phyloP scores from a whole-genome alignment of 30 jellyfish, hydroid and myxozoan species.

The Cassiopea andromeda region DNA sequence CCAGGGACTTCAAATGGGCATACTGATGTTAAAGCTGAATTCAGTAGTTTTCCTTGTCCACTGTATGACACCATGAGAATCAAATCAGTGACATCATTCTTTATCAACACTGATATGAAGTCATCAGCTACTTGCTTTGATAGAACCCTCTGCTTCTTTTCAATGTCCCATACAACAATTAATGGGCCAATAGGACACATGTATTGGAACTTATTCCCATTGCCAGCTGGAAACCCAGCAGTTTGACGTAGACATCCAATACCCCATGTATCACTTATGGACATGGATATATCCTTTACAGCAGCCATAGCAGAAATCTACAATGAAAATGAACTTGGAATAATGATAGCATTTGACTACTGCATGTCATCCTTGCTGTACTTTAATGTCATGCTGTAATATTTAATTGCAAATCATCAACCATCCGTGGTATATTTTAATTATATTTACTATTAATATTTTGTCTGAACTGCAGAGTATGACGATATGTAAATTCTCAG shows the following conservation, averaged over 20 bases:
- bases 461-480: no score
- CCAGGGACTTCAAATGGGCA: constrained; percentile 68
- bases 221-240: constrained; percentile 84
- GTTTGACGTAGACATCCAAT: constrained; percentile 80
- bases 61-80: constrained; percentile 61
- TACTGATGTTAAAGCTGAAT: constrained; percentile 1
- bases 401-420: no score
- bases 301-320: not conserved
- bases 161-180: constrained; percentile 82
- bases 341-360: no score
- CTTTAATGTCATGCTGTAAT: no score
- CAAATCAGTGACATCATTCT: constrained; percentile 4
- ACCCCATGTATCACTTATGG: constrained; percentile 75
- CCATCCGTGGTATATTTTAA: no score
- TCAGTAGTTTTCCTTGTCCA: constrained; percentile 77
- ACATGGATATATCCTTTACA: not conserved
- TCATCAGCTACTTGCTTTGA: constrained; percentile 64
- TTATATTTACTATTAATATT: no score
- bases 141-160: constrained; percentile 21
- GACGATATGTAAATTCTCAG: no score
- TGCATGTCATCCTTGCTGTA: no score
- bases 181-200: constrained; percentile 91
- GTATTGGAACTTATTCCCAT: constrained; percentile 12
- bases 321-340: not conserved
- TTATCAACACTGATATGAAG: constrained; percentile 69